Base-by-base conservation (phyloP, 2,888 invertebrate genomes). In the Palloptera scutellata region DNA sequence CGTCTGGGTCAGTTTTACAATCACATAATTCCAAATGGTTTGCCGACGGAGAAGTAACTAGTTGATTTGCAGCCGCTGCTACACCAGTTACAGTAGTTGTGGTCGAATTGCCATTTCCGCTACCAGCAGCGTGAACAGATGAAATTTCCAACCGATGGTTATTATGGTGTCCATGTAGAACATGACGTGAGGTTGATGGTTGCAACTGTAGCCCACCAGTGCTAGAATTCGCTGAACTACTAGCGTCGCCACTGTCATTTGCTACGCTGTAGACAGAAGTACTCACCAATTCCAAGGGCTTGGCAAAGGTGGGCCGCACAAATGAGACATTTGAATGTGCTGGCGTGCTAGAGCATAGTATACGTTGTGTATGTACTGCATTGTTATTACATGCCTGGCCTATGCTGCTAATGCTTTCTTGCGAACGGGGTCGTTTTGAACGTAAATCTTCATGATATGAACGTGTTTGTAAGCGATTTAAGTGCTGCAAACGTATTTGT, bases 1-100 rank as follows among this genome's bases (percentile, higher is more conserved):
- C 83, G 75, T 84, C 84, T n/a, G 84, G 80, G 73, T 84, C 83
- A n/a, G 80, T 80, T 72, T 83, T 84, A 70, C 84, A 84, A 64
- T 81, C 81, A 67, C 84, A 84, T 10, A 83, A 64, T 12, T 83
- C 83, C 8, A 77, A 72, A 55, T 74, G 73, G 10, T 68, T 20
- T 1, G 71, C n/a, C 1, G 66, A 19, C 1, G 66, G 57, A 2
- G 30, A 30, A 30, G 30, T 30, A 30, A 30, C 30, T 6, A 30
- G 30, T 30, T 30, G 30, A 30, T 30, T 30, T 15, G 63, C 42
- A 10, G 48, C 57, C 1, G 55, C 20, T 15, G 66, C 13, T 2
- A 66, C 20, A 6, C 55, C 6, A 8, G 55, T n/a, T 6, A 45
- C 48, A 20, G 58, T 10, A n/a, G 62, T 12, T 45, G 60, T 45